Evolutionary conservation across 2,888 invertebrate species (phyloP).

Genomic region (Megamerina dolium): DNA sequence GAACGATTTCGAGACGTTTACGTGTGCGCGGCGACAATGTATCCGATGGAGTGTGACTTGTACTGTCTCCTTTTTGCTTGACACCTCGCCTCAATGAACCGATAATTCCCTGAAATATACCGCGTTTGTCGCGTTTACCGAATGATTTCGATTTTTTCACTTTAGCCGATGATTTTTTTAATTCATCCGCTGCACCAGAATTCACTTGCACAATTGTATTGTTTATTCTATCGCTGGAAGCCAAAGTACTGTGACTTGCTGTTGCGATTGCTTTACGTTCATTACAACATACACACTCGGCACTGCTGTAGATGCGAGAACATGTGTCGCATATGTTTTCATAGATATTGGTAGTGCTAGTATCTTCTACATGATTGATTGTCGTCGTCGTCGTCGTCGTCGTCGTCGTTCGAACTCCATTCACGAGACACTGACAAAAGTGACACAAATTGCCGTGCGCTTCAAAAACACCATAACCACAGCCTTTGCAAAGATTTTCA

Average conservation of each 20-base stretch:
- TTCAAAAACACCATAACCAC: conserved; percentile 45
- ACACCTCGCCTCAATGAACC: conserved; percentile 32
- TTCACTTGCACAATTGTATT: conserved; percentile 7
- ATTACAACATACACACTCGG: conserved; percentile 29
- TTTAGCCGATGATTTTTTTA: conserved; percentile 12
- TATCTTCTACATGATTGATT: conserved; percentile 3
- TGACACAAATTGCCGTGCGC: conserved; percentile 43
- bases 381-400: conserved; percentile 11
- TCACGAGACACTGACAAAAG: conserved; percentile 43
- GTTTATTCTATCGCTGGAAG: neutral
- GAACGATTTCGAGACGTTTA: conserved; percentile 38
- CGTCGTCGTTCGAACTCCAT: conserved; percentile 28
- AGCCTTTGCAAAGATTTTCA: conserved; percentile 46
- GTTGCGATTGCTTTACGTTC: neutral
- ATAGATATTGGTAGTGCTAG: conserved; percentile 35
- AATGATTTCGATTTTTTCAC: conserved; percentile 23
- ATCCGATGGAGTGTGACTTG: conserved; percentile 13
- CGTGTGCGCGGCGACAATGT: conserved; percentile 2
- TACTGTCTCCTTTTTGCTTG: conserved; percentile 12
- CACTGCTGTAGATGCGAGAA: conserved; percentile 36
- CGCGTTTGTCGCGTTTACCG: conserved; percentile 23
- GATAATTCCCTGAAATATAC: conserved; percentile 29
- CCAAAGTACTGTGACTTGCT: neutral
- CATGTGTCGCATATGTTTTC: conserved; percentile 46
- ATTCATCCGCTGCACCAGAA: neutral